Evolutionary conservation across 2,113 vertebrate genomes (phyloP).

Genomic region (Callionymus lyra): DNA sequence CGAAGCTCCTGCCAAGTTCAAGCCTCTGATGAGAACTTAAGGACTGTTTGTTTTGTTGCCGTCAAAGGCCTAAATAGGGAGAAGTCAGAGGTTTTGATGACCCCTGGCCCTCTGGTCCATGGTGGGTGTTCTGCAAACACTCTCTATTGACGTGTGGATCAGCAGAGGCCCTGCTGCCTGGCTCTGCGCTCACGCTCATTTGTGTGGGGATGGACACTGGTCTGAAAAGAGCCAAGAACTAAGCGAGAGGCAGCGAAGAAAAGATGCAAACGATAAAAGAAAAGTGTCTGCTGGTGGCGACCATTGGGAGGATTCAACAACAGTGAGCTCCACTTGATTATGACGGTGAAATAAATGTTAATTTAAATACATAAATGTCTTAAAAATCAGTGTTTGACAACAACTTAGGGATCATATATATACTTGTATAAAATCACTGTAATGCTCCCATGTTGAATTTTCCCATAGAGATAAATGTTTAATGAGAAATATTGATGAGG

Average conservation of each 20-base stretch:
- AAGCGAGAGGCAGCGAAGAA: conserved; percentile 28
- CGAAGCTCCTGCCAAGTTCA: conserved; percentile 51
- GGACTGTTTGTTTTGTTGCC: conserved; percentile 59
- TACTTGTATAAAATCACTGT: no score
- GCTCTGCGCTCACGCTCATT: conserved; percentile 37
- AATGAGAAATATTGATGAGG: no score
- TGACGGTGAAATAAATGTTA: no score
- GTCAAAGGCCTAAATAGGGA: conserved; percentile 54
- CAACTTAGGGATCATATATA: no score
- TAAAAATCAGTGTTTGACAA: no score
- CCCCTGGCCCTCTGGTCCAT: conserved; percentile 53
- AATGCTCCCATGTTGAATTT: no score
- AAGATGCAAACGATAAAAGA: conserved; percentile 11
- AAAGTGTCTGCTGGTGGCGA: conserved; percentile 9
- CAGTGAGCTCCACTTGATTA: no score
- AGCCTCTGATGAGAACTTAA: conserved; percentile 57
- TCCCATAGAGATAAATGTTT: no score
- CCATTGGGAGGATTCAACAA: no score
- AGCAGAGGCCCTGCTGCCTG: conserved; percentile 38
- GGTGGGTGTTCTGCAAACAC: conserved; percentile 62
- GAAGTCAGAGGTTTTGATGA: conserved; percentile 60
- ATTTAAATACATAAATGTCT: no score
- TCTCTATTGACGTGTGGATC: conserved; percentile 52
- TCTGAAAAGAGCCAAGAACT: conserved; percentile 34
- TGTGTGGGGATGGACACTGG: conserved; percentile 47